These are phyloP conservation scores for Cryptotermes secundus DNA, from an alignment of 1,140 invertebrate species.

Conservation along the genomic window DNA sequence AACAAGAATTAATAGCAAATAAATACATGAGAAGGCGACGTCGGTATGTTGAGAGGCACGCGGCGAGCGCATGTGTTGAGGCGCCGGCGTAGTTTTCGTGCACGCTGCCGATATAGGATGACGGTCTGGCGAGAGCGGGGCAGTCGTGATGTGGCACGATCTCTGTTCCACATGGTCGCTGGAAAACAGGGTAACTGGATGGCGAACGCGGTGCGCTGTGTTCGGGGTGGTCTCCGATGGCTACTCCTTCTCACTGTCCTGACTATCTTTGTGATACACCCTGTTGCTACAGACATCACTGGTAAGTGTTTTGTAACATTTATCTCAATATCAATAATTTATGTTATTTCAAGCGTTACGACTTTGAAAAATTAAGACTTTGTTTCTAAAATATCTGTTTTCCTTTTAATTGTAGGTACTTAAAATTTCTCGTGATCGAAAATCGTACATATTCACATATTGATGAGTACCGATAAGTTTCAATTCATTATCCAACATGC, in stretches of 20 bases:
- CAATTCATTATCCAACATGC: too few species aligned
- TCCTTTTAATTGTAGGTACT: too few species aligned
- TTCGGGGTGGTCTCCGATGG: neutral
- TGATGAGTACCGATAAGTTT: too few species aligned
- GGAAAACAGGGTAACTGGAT: neutral
- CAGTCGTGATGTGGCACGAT: conserved; percentile 2
- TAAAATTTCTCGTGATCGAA: too few species aligned
- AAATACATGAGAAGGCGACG: too few species aligned
- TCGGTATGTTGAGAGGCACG: neutral
- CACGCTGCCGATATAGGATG: neutral
- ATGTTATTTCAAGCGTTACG: too few species aligned
- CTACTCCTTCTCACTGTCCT: neutral
- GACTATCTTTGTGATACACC: neutral
- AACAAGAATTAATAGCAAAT: neutral
- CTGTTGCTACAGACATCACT: neutral
- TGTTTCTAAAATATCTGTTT: too few species aligned
- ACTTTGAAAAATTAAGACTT: too few species aligned
- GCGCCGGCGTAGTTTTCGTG: neutral
- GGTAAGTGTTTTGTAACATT: neutral
- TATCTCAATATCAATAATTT: too few species aligned
- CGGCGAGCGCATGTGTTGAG: neutral
- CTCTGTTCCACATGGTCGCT: neutral
- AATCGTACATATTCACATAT: too few species aligned
- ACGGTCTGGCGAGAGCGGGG: neutral
- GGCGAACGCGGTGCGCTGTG: neutral